These are phyloP conservation scores for Eugnorisma glareosa DNA, from an alignment of 2,888 invertebrate species.

Conservation along the genomic window DNA sequence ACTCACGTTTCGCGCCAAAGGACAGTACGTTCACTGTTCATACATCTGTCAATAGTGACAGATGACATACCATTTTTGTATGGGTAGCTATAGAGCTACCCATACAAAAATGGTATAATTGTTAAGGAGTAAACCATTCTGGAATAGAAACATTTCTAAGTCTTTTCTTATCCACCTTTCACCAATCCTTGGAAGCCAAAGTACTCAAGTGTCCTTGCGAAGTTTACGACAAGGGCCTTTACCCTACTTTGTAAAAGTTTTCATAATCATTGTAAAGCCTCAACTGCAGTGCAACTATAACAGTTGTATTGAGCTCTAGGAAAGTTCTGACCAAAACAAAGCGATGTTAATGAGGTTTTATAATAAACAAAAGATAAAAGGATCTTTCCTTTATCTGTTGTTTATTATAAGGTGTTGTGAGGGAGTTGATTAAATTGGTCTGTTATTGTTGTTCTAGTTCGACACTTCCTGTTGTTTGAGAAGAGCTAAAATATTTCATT, in stretches of 20 bases:
- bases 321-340: conserved; percentile 26
- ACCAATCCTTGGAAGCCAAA: conserved; percentile 18
- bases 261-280: conserved; percentile 36
- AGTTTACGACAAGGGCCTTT: conserved; percentile 32
- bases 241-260: conserved; percentile 43
- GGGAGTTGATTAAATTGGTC: background rate
- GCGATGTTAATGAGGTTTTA: background rate
- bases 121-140: background rate
- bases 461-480: too few relatives aligned
- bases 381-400: too few relatives aligned
- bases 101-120: background rate
- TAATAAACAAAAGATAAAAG: background rate
- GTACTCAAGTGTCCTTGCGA: conserved; percentile 18
- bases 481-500: background rate
- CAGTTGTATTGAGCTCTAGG: background rate
- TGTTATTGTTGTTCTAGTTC: background rate
- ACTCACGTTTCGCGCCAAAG: background rate
- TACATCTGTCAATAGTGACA: too few relatives aligned
- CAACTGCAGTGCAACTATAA: conserved; percentile 15
- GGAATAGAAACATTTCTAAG: background rate
- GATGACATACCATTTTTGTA: too few relatives aligned
- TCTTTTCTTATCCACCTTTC: conserved; percentile 21
- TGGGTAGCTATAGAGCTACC: background rate
- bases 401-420: too few relatives aligned
- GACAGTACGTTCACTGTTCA: background rate